Base-by-base conservation (phyloP, 2,797 vertebrate species). In the Acrossocheilus wenchowensis region DNA sequence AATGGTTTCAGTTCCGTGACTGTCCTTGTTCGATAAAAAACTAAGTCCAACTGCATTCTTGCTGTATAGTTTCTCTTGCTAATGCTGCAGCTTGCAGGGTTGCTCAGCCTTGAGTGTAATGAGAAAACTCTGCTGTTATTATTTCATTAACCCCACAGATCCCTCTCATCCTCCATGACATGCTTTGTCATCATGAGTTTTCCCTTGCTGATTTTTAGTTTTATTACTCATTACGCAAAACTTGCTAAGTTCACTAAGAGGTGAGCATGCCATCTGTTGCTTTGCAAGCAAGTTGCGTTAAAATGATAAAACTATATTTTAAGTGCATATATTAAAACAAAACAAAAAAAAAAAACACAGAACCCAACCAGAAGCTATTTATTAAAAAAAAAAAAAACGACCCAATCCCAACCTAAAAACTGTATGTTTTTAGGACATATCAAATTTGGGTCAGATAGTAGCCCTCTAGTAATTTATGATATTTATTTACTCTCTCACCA, bases 391-490 rank as follows among this genome's bases (percentile, higher is more conserved):
- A 41, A 8, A 41, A 2, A 9, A 43, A 41, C 0, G 9, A 43
- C 41, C 8, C 2, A 43, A 43, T 43, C 41, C 41, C 8, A 43
- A 43, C 8, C 41, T 41, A 41, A 41, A 39, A 41, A 41, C 36
- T 54, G 6, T 54, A 6, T 21, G 23, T 72, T 72, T 45, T 72
- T 7, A 15, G 14, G 12, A 45, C 41, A 12, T 12, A 15, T 72
- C n/a, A 45, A 8, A n/a, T 26, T 48, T 8, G 23, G 41, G 23
- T 45, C 21, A 23, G 41, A 23, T 45, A 45, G 41, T 23, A 17
- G 12, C 34, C n/a, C 5, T 66, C 26, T 66, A 30, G 82, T 66
- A 64, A 72, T 81, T 86, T 88, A 80, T 72, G 62, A 90, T 87
- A 86, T 87, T 64, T 85, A 39, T 39, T 50, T 68, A 69, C 19